Percentiles rank a stretch among this genome's conserved stretches.
phyloP scores from a whole-genome alignment of 2,113 vertebrate genomes.

The Felis chaus region DNA sequence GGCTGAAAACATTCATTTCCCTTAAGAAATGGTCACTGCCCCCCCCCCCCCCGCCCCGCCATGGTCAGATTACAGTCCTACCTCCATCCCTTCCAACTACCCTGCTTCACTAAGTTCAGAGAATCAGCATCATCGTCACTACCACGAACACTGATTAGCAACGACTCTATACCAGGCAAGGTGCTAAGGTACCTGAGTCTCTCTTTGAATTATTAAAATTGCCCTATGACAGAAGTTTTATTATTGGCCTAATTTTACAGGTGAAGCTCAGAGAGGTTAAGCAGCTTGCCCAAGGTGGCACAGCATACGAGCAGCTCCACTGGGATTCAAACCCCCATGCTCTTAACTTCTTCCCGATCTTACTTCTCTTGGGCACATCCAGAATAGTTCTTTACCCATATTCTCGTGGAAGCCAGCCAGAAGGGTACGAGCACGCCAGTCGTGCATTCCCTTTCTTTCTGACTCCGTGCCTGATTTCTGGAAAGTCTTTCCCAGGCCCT shows the following conservation, averaged over 20 bases:
- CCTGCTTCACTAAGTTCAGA: not conserved
- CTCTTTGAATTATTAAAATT: not conserved
- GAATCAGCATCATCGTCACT: too few species aligned
- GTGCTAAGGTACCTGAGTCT: not conserved
- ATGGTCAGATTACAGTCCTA: not conserved
- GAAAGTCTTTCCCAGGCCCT: not conserved
- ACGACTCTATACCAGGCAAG: not conserved
- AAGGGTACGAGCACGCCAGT: not conserved
- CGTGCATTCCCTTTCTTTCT: not conserved
- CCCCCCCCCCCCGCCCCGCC: not conserved
- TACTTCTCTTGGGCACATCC: not conserved
- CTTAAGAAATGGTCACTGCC: not conserved
- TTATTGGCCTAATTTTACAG: not conserved
- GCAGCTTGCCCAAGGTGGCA: not conserved
- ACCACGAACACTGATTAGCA: not conserved
- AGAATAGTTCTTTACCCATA: not conserved
- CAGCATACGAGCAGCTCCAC: not conserved
- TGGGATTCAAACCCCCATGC: not conserved
- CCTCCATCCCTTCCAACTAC: not conserved
- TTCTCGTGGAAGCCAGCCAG: not conserved
- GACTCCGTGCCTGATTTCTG: not conserved
- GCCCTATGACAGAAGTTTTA: not conserved
- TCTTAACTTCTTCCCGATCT: not conserved
- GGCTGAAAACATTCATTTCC: not conserved
- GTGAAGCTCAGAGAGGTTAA: conserved; percentile 9